Percentiles rank a stretch among this genome's conserved stretches.
phyloP scores from a whole-genome alignment of 2,888 invertebrate genomes.

The Ectropis crepuscularia region DNA sequence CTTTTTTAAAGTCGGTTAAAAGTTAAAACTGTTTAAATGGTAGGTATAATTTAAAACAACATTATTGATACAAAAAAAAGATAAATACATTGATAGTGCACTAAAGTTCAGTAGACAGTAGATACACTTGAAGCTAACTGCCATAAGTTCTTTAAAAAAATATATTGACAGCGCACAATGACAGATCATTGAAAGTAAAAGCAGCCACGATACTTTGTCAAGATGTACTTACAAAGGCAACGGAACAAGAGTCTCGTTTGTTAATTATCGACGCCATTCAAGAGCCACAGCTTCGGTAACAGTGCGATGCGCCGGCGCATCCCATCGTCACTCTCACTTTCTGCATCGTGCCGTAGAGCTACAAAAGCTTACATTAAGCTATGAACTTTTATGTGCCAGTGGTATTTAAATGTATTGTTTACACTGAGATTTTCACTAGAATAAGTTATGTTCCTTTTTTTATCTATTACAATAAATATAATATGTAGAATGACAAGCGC shows the following conservation, averaged over 20 bases:
- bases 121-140: too few species aligned
- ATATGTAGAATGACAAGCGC: too few species aligned
- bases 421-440: too few species aligned
- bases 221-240: constrained; percentile 43
- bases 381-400: background rate
- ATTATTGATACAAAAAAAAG: too few species aligned
- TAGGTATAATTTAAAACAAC: too few species aligned
- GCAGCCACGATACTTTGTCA: constrained; percentile 17
- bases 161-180: constrained; percentile 25
- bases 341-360: constrained; percentile 47
- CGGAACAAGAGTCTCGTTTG: constrained; percentile 41
- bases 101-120: too few species aligned
- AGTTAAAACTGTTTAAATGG: too few species aligned
- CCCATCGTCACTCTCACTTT: constrained; percentile 70
- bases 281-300: constrained; percentile 47
- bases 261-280: constrained; percentile 62
- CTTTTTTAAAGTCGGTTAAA: too few species aligned
- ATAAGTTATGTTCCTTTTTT: too few species aligned
- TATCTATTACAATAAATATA: too few species aligned
- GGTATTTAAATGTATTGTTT: too few species aligned
- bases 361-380: constrained; percentile 13
- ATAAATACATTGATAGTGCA: too few species aligned
- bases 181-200: constrained; percentile 49
- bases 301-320: constrained; percentile 61
- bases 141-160: background rate